Evolutionary conservation across 2,888 invertebrate genomes (phyloP).

Genomic region (Xylota segnis): DNA sequence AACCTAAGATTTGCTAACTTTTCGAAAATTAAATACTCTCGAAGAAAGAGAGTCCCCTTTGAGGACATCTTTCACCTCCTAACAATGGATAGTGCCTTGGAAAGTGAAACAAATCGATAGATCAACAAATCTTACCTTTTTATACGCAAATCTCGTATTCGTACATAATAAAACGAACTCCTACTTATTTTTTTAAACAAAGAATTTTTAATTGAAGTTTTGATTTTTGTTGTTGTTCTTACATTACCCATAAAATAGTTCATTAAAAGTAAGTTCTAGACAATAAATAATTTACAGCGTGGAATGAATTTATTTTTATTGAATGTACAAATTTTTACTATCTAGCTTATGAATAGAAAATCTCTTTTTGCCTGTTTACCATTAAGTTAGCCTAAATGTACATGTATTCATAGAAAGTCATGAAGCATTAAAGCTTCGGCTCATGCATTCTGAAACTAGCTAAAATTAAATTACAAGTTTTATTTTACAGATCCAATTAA

Average conservation of each 20-base stretch:
- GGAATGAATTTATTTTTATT: conserved; percentile 41
- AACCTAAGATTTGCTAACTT: no score
- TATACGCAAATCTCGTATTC: no score
- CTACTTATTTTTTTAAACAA: conserved; percentile 45
- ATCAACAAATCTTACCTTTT: no score
- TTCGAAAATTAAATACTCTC: no score
- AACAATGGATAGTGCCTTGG: no score
- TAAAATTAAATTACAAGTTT: conserved; percentile 38
- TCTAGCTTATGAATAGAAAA: conserved; percentile 66
- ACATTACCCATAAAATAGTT: conserved; percentile 37
- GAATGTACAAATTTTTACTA: conserved; percentile 75
- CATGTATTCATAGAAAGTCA: conserved; percentile 24
- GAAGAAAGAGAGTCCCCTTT: no score
- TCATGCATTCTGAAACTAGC: conserved; percentile 8
- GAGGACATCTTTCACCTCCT: no score
- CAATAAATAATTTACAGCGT: conserved; percentile 46
- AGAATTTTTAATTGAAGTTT: conserved; percentile 58
- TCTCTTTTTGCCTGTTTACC: conserved; percentile 38
- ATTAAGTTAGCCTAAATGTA: conserved; percentile 48
- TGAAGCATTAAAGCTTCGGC: conserved; percentile 30
- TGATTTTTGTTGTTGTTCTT: conserved; percentile 25
- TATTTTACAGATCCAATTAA: conserved; percentile 39
- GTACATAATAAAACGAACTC: no score
- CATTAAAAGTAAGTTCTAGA: conserved; percentile 14
- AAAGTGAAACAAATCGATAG: no score